A percentile compares a stretch with the other conserved stretches of the same genome.
These are phyloP conservation scores for Scaptomyza pallida DNA, from an alignment of 1,140 invertebrate species.

Conservation along the genomic window DNA sequence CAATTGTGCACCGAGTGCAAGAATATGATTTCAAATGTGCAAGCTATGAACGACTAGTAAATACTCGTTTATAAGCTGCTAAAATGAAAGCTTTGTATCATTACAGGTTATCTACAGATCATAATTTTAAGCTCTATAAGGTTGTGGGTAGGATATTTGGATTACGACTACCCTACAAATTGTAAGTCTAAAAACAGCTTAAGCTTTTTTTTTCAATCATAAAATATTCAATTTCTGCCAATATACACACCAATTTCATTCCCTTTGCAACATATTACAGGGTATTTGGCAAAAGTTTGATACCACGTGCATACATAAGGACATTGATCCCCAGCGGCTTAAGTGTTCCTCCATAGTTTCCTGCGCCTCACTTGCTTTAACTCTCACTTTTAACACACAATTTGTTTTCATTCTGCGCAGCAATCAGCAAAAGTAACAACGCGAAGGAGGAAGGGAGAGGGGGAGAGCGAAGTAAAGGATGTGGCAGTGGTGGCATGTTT, in stretches of 20 bases:
- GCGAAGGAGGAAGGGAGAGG: not conserved
- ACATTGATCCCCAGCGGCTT: slow-evolving; percentile 21
- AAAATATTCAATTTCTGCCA: no score
- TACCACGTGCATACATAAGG: not conserved
- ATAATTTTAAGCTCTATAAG: no score
- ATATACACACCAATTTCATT: no score
- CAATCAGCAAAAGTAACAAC: slow-evolving; percentile 34
- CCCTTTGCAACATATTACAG: not conserved
- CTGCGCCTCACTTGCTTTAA: slow-evolving; percentile 16
- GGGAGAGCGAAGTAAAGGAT: not conserved
- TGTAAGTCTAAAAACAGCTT: no score
- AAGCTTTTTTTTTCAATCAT: no score
- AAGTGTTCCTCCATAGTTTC: not conserved
- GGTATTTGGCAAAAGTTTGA: slow-evolving; percentile 1
- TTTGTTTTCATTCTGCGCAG: slow-evolving; percentile 43
- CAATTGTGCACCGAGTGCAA: no score
- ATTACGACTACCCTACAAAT: no score
- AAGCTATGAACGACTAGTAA: not conserved
- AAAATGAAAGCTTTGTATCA: not conserved
- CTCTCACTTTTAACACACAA: slow-evolving; percentile 51
- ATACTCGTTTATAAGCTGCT: not conserved
- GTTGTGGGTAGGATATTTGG: no score
- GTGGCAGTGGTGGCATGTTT: not conserved
- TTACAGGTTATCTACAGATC: no score
- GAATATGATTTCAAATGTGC: not conserved